Percentiles rank a stretch among this genome's conserved stretches.
These are phyloP conservation scores for Agrypnus murinus DNA, from an alignment of 2,888 invertebrate genomes.

Conservation along the genomic window DNA sequence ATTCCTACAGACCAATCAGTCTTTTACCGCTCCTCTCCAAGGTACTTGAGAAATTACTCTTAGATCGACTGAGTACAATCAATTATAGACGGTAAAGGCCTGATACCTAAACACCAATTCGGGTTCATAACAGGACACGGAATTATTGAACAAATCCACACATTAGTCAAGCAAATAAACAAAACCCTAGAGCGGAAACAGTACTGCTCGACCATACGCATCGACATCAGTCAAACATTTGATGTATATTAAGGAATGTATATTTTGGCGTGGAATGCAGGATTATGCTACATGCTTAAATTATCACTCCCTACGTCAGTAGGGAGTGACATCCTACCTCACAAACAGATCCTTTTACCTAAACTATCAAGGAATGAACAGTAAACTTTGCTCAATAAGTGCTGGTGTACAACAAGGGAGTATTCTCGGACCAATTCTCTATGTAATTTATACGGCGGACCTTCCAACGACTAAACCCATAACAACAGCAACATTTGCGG, in stretches of 20 bases:
- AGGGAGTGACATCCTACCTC: neutral
- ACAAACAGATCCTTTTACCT: neutral
- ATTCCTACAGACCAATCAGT: neutral
- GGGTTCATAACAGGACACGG: neutral
- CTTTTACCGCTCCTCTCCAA: neutral
- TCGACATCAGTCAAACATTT: neutral
- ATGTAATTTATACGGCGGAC: too few relatives aligned
- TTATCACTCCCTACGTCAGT: too few relatives aligned
- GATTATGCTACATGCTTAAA: too few relatives aligned
- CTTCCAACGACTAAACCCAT: too few relatives aligned
- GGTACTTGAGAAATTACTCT: neutral
- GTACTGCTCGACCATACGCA: slow-evolving; percentile 1
- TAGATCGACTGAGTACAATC: neutral
- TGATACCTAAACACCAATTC: neutral
- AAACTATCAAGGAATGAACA: too few relatives aligned
- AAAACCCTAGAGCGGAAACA: neutral
- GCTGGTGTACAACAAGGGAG: too few relatives aligned
- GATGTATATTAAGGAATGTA: too few relatives aligned
- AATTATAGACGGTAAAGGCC: neutral
- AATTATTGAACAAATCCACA: neutral
- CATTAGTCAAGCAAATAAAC: neutral
- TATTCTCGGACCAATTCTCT: too few relatives aligned
- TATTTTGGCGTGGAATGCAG: too few relatives aligned
- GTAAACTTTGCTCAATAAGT: too few relatives aligned
- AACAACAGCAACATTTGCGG: too few relatives aligned